Evolutionary conservation across 92 coral and sea anemone species (phyloP), one percentile per base, ranked within the genome.

Genomic region (Siderastrea radians): DNA sequence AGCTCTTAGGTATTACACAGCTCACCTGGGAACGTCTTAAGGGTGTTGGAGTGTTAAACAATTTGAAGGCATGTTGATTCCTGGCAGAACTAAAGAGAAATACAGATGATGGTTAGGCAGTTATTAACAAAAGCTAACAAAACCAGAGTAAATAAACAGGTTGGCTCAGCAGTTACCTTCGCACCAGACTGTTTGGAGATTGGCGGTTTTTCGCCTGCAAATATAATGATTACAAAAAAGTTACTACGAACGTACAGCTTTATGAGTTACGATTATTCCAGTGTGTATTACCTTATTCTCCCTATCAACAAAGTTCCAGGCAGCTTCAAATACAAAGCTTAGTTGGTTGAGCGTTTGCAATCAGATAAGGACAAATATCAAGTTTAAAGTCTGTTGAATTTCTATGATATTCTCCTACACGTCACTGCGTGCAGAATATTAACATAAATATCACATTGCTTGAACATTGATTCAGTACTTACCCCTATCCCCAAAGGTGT

Each of bases 1-100:
- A 2, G 3, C 13, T 26, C 49, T 67, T 4, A 0, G 11, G 12
- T 9, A 9, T 6, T 3, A 7, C 3, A 3, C 61, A 4, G 0
- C 67, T 64, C 62, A 96, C 99, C 96, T 96, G 88, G 13, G 96
- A 88, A 9, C 77, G 83, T 15, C 99, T 88, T 46, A 96, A 45
- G 3, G 99, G 99, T 2, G 98, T 96, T 4, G 98, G 98, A 7
- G 99, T 93, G 70, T 95, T 92, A 86, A 96, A 96, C 61, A 91
- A 75, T 54, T 84, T 90, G 72, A 96, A 96, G 48, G 99, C 96
- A 82, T 93, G 99, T 45, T 87, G 93, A 75, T 93, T 92, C 76
- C 77, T 95, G 60, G 99, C 98, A 55, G 99, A 96, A 82, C 98
- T 96, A 70, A 47, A 47, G 38, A 45, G 26, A 12, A 50, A 7